Conservation (phyloP, 2,113 vertebrate genomes). For the Pterocles burchelli region DNA sequence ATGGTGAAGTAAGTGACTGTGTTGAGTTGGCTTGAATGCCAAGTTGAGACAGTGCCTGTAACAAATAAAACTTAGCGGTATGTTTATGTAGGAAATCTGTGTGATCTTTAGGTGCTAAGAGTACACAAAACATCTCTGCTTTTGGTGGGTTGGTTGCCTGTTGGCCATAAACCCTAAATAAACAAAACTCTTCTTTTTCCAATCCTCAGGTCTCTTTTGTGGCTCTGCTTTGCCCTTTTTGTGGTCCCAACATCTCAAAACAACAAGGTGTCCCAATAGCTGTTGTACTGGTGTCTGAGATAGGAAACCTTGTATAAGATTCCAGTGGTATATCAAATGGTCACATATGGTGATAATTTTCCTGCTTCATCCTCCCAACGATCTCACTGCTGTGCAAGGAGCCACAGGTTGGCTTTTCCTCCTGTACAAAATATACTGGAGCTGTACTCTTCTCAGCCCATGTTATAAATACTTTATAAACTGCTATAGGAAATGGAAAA, state of each 20-base stretch:
- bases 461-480: neutral
- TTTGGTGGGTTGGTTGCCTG: neutral
- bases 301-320: neutral
- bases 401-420: neutral
- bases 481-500: slow-evolving; percentile 25
- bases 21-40: neutral
- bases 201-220: neutral
- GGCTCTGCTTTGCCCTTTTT: neutral
- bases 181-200: neutral
- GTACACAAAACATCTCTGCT: neutral
- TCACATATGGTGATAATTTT: neutral
- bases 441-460: neutral
- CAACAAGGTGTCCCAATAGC: neutral
- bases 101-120: neutral
- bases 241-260: neutral
- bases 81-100: neutral
- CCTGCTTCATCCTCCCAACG: neutral
- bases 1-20: neutral
- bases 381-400: neutral
- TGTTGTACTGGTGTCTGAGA: neutral
- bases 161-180: neutral
- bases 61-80: neutral
- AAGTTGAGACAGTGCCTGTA: neutral
- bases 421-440: neutral
- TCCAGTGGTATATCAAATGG: neutral